Conservation (phyloP, 2,797 vertebrate genomes). For the Zalophus californianus region DNA sequence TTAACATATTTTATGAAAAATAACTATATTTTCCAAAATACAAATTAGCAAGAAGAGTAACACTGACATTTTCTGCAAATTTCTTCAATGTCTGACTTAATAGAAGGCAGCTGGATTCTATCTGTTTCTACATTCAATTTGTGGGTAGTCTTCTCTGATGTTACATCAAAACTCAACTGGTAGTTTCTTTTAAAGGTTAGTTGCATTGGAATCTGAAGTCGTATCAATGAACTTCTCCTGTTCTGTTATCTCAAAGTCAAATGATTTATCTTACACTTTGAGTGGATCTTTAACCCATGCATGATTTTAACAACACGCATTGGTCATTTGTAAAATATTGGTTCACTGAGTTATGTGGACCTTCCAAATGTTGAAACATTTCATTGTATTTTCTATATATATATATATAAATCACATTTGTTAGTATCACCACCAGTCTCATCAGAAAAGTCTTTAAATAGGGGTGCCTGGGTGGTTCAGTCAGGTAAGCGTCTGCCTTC, state of each 20-base stretch:
- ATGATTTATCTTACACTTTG: neutral
- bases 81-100: conserved; percentile 46
- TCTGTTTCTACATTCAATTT: conserved; percentile 29
- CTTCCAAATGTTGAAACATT: conserved; percentile 17
- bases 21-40: conserved; percentile 43
- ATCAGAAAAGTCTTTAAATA: neutral
- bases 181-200: conserved; percentile 24
- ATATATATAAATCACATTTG: neutral
- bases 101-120: neutral
- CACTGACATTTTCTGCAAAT: conserved; percentile 38
- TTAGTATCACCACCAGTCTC: conserved; percentile 6
- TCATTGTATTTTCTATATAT: neutral
- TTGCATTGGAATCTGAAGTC: neutral
- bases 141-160: neutral
- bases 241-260: conserved; percentile 12
- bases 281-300: neutral
- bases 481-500: too few relatives aligned
- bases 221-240: neutral
- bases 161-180: neutral
- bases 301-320: neutral
- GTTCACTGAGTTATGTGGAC: neutral
- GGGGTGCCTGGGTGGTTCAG: too few relatives aligned
- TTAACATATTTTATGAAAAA: conserved; percentile 52
- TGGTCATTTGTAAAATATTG: neutral
- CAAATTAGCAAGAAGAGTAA: neutral